A percentile compares a stretch with the other conserved stretches of the same genome.
These are phyloP conservation scores for Auanema freiburgensis DNA, from an alignment of 2,888 invertebrate species.

Conservation along the genomic window DNA sequence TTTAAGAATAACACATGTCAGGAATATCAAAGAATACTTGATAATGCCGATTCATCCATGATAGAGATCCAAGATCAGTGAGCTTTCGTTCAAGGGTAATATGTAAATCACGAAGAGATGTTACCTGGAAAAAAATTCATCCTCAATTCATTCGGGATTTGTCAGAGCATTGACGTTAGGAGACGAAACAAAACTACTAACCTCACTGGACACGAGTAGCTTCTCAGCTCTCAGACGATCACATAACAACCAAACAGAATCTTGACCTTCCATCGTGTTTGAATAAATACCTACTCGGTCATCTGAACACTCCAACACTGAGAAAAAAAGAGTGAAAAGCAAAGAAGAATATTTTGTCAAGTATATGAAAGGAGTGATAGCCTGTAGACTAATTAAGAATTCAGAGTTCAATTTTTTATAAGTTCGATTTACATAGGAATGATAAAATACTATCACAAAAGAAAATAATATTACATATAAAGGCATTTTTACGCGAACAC, in stretches of 20 bases:
- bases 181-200: background rate
- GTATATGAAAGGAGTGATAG: too few species aligned
- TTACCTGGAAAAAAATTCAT: background rate
- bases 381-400: too few species aligned
- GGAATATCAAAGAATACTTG: background rate
- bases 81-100: slow-evolving; percentile 11
- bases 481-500: too few species aligned
- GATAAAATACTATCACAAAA: too few species aligned
- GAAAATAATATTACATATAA: too few species aligned
- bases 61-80: slow-evolving; percentile 7
- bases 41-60: slow-evolving; percentile 16
- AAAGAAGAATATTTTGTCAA: background rate
- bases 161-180: too few species aligned
- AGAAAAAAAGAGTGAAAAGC: background rate
- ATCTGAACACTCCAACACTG: background rate
- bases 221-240: slow-evolving; percentile 19
- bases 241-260: slow-evolving; percentile 18
- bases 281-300: background rate
- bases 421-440: too few species aligned
- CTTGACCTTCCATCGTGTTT: slow-evolving; percentile 12
- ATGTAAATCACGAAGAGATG: slow-evolving; percentile 13
- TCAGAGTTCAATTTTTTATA: too few species aligned
- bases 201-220: slow-evolving; percentile 18
- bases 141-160: background rate
- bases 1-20: background rate